phyloP scores from a whole-genome alignment of 2,113 vertebrate species.

The Accipiter virgatus region DNA sequence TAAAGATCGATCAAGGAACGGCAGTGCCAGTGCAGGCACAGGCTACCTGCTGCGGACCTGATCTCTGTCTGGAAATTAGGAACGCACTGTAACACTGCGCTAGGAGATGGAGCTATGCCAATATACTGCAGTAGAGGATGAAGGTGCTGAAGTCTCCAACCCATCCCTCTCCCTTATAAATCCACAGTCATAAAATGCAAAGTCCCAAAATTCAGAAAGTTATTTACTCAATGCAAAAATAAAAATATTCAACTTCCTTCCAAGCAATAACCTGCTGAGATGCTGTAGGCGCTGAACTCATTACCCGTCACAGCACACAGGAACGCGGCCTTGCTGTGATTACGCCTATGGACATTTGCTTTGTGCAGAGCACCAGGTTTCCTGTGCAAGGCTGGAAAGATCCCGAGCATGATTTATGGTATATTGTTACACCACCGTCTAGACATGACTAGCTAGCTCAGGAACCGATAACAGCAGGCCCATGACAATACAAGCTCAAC shows the following conservation, averaged over 20 bases:
- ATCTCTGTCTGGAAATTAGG: background rate
- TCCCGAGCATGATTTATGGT: background rate
- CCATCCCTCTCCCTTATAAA: background rate
- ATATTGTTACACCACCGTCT: conserved; percentile 37
- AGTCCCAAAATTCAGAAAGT: background rate
- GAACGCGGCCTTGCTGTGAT: background rate
- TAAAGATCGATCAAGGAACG: background rate
- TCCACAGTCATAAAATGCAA: background rate
- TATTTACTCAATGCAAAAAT: background rate
- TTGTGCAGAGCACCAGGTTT: background rate
- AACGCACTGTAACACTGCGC: rapidly evolving
- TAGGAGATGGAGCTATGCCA: background rate
- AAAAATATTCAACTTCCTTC: background rate
- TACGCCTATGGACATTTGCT: background rate
- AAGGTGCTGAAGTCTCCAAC: background rate
- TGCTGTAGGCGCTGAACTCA: background rate
- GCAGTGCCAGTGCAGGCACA: background rate
- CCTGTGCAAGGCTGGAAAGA: conserved; percentile 2
- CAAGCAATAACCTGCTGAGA: background rate
- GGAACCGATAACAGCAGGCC: conserved; percentile 31
- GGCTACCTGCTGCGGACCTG: background rate
- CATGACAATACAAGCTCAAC: background rate
- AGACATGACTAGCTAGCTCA: conserved; percentile 21
- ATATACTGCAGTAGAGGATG: background rate
- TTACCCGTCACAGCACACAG: background rate